These are phyloP conservation scores for Prosopocoilus inquinatus DNA, from an alignment of 2,888 invertebrate species.

Conservation along the genomic window DNA sequence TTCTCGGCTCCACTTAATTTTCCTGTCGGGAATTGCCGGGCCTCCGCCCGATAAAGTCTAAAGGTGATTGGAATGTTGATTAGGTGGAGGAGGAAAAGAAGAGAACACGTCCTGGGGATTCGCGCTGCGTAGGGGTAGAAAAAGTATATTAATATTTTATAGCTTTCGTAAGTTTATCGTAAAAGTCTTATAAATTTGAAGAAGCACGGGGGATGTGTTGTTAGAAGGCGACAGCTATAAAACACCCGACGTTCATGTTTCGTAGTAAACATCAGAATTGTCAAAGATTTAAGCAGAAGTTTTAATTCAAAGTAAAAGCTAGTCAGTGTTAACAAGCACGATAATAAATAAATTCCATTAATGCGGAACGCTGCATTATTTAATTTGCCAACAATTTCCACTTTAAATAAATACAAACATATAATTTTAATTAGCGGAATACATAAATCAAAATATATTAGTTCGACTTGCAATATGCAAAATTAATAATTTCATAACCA, in stretches of 20 bases:
- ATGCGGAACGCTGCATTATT: too few species aligned
- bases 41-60: constrained; percentile 47
- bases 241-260: constrained; percentile 16
- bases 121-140: constrained; percentile 10
- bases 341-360: too few species aligned
- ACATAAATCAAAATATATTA: constrained; percentile 8
- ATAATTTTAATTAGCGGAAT: constrained; percentile 9
- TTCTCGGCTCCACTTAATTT: constrained; percentile 50
- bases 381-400: neutral
- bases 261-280: constrained; percentile 15
- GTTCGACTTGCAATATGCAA: neutral
- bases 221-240: constrained; percentile 14
- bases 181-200: constrained; percentile 24
- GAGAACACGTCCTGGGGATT: constrained; percentile 29
- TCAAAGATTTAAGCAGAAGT: constrained; percentile 9
- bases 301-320: neutral
- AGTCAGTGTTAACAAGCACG: too few species aligned
- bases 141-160: constrained; percentile 36
- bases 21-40: constrained; percentile 47
- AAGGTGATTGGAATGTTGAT: constrained; percentile 52
- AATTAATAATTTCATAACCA: constrained; percentile 8
- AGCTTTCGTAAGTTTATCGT: constrained; percentile 33
- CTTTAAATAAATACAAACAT: constrained; percentile 2
- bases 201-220: constrained; percentile 19
- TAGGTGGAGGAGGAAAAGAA: constrained; percentile 42